phyloP scores from a whole-genome alignment of 2,888 invertebrate species.

The Torymus tubicola region DNA sequence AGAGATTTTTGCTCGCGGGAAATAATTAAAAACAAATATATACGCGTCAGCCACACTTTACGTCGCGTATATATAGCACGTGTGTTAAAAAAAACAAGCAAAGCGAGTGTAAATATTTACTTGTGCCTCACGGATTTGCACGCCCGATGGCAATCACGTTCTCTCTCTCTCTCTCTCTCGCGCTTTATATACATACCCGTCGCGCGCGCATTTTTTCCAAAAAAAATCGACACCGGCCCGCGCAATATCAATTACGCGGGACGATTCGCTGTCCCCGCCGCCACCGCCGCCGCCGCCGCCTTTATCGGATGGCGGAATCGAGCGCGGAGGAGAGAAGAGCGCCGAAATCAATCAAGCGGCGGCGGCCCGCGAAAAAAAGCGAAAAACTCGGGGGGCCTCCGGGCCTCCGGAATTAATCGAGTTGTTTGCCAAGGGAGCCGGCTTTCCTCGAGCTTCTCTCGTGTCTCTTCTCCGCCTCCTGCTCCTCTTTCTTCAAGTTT shows the following conservation, averaged over 20 bases:
- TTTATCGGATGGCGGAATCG: conserved; percentile 34
- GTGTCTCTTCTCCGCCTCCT: background rate
- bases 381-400: conserved; percentile 6
- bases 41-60: conserved; percentile 19
- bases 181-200: no score
- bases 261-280: background rate
- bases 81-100: conserved; percentile 26
- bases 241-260: conserved; percentile 47
- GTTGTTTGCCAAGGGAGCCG: conserved; percentile 37
- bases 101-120: conserved; percentile 31
- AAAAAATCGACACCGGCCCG: conserved; percentile 16
- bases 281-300: background rate
- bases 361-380: conserved; percentile 10
- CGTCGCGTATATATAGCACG: no score
- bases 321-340: conserved; percentile 24
- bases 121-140: background rate
- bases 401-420: conserved; percentile 45
- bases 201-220: background rate
- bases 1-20: conserved; percentile 25
- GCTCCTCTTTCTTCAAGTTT: background rate
- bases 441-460: conserved; percentile 18
- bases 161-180: no score
- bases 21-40: conserved; percentile 50
- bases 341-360: conserved; percentile 46
- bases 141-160: background rate